phyloP scores from a whole-genome alignment of 2,797 vertebrate genomes.

The Acanthiza pusilla region DNA sequence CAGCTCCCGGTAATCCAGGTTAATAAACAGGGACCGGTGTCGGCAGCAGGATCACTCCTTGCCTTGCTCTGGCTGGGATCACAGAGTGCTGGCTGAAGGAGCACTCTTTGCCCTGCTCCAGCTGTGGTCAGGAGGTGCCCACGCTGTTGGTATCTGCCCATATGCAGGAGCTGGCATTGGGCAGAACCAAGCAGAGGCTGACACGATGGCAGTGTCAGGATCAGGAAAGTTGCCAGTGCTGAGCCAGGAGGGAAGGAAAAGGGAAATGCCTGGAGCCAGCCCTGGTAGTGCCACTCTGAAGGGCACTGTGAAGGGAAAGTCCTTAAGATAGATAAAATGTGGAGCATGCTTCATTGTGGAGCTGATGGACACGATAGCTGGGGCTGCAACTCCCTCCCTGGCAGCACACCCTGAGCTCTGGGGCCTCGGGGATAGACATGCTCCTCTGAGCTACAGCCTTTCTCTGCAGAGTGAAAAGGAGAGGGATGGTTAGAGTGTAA shows the following conservation, averaged over 20 bases:
- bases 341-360: neutral
- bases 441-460: neutral
- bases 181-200: neutral
- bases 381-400: neutral
- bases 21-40: slow-evolving; percentile 7
- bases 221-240: neutral
- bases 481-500: neutral
- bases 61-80: neutral
- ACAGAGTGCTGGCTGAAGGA: neutral
- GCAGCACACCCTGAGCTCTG: neutral
- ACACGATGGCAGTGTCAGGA: neutral
- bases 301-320: neutral
- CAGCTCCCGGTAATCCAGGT: neutral
- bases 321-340: neutral
- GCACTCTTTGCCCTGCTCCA: neutral
- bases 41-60: neutral
- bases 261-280: neutral
- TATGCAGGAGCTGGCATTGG: neutral
- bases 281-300: neutral
- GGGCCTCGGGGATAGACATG: neutral
- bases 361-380: neutral
- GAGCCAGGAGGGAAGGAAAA: neutral
- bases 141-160: fast-evolving
- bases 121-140: neutral
- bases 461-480: neutral